phyloP scores from a whole-genome alignment of 2,888 invertebrate species.

The Axea sp. region DNA sequence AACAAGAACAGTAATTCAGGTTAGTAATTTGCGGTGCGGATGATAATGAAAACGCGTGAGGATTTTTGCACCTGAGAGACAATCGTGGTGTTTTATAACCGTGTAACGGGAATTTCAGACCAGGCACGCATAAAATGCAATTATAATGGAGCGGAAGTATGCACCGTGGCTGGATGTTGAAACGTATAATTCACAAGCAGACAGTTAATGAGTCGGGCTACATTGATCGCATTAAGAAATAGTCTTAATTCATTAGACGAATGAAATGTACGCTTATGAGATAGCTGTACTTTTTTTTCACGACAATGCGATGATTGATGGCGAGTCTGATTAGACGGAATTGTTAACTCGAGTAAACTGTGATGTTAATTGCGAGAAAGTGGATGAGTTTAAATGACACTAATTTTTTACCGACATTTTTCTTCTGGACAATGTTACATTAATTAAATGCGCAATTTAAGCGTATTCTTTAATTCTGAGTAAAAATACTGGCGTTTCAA shows the following conservation, averaged over 20 bases:
- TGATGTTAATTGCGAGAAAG: too few relatives aligned
- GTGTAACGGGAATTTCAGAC: slow-evolving; percentile 38
- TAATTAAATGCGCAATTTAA: too few relatives aligned
- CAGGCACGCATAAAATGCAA: slow-evolving; percentile 37
- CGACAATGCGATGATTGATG: slow-evolving; percentile 26
- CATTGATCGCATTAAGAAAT: slow-evolving; percentile 40
- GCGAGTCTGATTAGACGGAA: slow-evolving; percentile 15
- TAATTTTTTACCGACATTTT: too few relatives aligned
- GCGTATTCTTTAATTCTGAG: too few relatives aligned
- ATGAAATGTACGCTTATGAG: slow-evolving; percentile 5
- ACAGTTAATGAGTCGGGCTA: slow-evolving; percentile 44
- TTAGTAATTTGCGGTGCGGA: slow-evolving; percentile 27
- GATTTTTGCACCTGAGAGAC: slow-evolving; percentile 15
- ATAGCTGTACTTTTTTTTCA: slow-evolving; percentile 6
- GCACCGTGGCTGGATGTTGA: slow-evolving; percentile 38
- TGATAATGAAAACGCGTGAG: slow-evolving; percentile 48
- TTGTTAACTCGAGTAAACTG: too few relatives aligned
- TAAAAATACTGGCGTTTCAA: too few relatives aligned
- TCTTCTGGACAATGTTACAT: too few relatives aligned
- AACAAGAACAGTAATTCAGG: slow-evolving; percentile 38
- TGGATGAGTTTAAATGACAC: too few relatives aligned
- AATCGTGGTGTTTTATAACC: slow-evolving; percentile 49
- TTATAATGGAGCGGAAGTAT: slow-evolving; percentile 56
- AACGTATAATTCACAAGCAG: slow-evolving; percentile 50
- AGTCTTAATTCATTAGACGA: slow-evolving; percentile 34